These are phyloP conservation scores for Plotosus lineatus DNA, from an alignment of 2,113 vertebrate species.

Conservation along the genomic window DNA sequence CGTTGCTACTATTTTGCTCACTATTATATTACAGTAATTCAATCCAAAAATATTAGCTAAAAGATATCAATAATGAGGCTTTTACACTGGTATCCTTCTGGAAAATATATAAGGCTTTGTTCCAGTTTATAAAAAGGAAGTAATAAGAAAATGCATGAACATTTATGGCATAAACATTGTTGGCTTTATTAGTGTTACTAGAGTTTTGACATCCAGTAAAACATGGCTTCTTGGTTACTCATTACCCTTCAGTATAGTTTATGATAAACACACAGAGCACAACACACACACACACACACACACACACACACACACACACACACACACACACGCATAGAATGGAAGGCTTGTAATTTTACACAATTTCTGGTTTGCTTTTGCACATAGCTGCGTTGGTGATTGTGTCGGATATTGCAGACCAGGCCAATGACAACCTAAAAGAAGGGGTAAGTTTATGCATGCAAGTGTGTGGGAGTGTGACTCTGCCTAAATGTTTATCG, in stretches of 20 bases:
- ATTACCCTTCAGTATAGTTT: background rate
- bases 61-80: background rate
- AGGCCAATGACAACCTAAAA: slow-evolving; percentile 88
- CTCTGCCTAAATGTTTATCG: slow-evolving; percentile 16
- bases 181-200: background rate
- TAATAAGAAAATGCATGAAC: background rate
- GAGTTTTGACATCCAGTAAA: background rate
- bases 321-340: background rate
- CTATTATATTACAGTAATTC: too few species aligned
- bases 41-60: background rate
- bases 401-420: slow-evolving; percentile 87
- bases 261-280: background rate
- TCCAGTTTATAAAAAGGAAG: background rate
- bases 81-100: background rate
- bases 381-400: slow-evolving; percentile 84
- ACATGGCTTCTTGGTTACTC: background rate
- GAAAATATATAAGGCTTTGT: background rate
- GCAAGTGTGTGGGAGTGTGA: background rate
- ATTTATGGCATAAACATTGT: background rate
- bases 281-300: background rate
- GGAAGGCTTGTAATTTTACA: background rate
- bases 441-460: slow-evolving; percentile 85
- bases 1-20: too few species aligned
- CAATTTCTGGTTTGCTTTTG: background rate
- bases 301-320: background rate